These are phyloP conservation scores for Danionella cerebrum DNA, from an alignment of 2,113 vertebrate species.

Conservation along the genomic window DNA sequence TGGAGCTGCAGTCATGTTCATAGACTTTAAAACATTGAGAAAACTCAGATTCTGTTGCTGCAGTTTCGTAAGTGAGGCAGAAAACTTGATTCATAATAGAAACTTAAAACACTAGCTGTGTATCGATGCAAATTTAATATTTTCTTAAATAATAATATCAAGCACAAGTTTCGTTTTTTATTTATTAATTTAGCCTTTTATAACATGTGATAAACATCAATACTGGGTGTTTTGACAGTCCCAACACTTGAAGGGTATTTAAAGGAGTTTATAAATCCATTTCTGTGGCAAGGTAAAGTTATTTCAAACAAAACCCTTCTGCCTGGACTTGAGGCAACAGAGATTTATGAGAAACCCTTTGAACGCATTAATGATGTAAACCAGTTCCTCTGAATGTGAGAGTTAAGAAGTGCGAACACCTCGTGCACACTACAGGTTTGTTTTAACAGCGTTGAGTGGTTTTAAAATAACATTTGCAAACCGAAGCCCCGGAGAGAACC, in stretches of 20 bases:
- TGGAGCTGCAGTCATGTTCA: no score
- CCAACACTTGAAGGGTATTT: neutral
- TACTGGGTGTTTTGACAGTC: no score
- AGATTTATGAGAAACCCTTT: neutral
- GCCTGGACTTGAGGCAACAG: neutral
- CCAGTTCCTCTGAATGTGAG: neutral
- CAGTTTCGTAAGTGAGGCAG: no score
- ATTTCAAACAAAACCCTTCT: neutral
- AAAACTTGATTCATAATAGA: no score
- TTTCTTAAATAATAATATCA: no score
- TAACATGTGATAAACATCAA: no score
- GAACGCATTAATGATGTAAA: slow-evolving; percentile 10
- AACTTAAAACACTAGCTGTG: no score
- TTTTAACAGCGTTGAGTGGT: neutral
- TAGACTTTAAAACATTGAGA: no score
- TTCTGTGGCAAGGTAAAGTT: neutral
- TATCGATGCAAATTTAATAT: no score
- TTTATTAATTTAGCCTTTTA: no score
- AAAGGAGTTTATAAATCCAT: neutral
- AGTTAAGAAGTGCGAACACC: neutral
- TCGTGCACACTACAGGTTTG: neutral
- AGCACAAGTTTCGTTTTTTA: no score
- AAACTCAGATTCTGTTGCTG: no score
- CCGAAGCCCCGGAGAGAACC: neutral
- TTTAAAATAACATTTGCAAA: neutral